Evolutionary conservation across 2,113 vertebrate species (phyloP).

Genomic region (Otolemur garnettii): DNA sequence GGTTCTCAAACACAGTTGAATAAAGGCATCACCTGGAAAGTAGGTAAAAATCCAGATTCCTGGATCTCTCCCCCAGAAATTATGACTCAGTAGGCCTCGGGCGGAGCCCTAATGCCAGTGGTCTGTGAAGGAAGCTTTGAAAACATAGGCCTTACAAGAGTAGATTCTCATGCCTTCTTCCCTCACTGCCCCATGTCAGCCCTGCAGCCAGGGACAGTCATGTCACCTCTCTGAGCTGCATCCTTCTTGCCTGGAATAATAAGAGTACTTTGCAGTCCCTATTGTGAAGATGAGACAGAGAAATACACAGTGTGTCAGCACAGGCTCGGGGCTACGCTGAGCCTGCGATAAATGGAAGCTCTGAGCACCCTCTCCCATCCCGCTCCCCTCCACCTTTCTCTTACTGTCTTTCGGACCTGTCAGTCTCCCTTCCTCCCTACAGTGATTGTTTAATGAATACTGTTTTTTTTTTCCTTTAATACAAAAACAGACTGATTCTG

Average conservation of each 20-base stretch:
- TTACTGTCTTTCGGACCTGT: conserved; percentile 6
- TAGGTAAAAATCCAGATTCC: neutral
- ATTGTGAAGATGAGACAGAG: neutral
- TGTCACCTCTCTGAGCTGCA: neutral
- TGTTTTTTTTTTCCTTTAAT: conserved; percentile 52
- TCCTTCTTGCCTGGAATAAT: neutral
- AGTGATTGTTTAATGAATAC: conserved; percentile 83
- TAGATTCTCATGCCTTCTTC: neutral
- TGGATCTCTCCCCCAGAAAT: neutral
- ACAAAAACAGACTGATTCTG: conserved; percentile 80
- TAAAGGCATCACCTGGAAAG: neutral
- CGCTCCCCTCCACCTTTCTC: neutral
- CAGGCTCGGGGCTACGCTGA: neutral
- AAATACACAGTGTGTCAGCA: neutral
- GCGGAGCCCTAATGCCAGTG: neutral
- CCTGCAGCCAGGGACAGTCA: neutral
- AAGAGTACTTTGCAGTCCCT: neutral
- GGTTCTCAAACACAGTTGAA: neutral
- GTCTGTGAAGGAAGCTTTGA: neutral
- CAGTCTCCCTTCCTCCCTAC: conserved; percentile 74
- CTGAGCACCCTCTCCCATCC: neutral
- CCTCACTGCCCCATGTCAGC: fast-evolving
- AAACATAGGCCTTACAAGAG: neutral
- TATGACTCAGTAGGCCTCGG: neutral
- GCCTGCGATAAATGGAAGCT: fast-evolving